Evolutionary conservation across 37 sponge, comb jelly and placozoan species (phyloP).

Genomic region (Haliclona indistincta): DNA sequence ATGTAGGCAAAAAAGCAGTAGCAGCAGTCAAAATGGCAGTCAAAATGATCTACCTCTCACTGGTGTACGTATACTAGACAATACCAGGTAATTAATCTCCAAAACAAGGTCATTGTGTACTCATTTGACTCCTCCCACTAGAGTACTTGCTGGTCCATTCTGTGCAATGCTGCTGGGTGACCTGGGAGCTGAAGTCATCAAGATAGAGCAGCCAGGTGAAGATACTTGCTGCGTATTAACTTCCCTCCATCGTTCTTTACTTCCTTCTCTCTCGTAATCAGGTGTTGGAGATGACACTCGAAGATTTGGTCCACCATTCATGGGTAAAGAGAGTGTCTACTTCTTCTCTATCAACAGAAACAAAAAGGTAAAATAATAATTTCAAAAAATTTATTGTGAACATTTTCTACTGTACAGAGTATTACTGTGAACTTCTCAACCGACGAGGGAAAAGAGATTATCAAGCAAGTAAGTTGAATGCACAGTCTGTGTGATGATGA

Average conservation of each 20-base stretch:
- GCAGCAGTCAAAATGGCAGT: no score
- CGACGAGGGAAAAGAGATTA: slow-evolving; percentile 38
- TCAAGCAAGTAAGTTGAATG: slow-evolving; percentile 29
- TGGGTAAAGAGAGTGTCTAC: slow-evolving; percentile 63
- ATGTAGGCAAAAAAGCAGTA: no score
- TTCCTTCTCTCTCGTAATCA: no score
- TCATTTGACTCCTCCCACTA: no score
- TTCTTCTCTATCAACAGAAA: slow-evolving; percentile 84
- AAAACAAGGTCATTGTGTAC: no score
- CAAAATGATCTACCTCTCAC: no score
- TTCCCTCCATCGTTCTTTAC: no score
- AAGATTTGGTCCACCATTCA: slow-evolving; percentile 75
- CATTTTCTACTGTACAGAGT: slow-evolving; percentile 29
- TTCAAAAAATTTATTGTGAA: no score
- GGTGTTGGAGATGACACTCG: slow-evolving; percentile 83
- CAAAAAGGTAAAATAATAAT: slow-evolving; percentile 52
- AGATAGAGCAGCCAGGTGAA: slow-evolving; percentile 70
- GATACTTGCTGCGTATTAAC: not conserved
- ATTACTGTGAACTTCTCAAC: slow-evolving; percentile 59
- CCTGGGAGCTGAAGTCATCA: slow-evolving; percentile 82
- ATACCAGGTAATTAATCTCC: no score
- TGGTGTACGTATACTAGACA: no score
- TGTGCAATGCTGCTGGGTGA: slow-evolving; percentile 77
- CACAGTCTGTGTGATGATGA: not conserved
- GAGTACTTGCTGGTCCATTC: slow-evolving; percentile 84